Evolutionary conservation across 2,797 vertebrate species (phyloP).

Genomic region (Mycteria americana): DNA sequence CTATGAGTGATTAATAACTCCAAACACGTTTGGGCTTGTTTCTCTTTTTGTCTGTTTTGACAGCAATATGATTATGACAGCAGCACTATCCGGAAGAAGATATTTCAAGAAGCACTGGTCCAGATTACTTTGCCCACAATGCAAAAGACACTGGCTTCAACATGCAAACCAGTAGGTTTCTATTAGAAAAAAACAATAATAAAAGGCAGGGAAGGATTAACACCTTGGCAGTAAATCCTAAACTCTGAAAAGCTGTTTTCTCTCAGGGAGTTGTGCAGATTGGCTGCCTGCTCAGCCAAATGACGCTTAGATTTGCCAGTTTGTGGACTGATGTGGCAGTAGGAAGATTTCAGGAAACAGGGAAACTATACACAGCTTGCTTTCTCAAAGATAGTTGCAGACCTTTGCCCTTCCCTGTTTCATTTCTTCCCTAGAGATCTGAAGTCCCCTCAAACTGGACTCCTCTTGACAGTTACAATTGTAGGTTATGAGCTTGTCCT

Average conservation of each 20-base stretch:
- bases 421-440: neutral
- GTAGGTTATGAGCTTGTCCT: neutral
- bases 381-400: neutral
- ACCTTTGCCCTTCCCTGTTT: neutral
- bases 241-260: neutral
- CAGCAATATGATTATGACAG: conserved; percentile 97
- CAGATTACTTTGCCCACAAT: conserved; percentile 88
- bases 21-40: neutral
- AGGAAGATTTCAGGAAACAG: neutral
- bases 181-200: neutral
- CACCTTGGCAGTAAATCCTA: neutral
- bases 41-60: conserved; percentile 39
- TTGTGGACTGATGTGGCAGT: neutral
- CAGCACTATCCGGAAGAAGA: conserved; percentile 89
- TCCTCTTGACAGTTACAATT: neutral
- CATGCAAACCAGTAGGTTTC: conserved; percentile 83
- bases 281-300: neutral
- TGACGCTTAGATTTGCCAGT: neutral
- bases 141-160: conserved; percentile 83
- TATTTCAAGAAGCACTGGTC: conserved; percentile 86
- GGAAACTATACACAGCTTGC: neutral
- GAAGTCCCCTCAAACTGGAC: neutral
- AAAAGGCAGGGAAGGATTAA: neutral
- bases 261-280: rapidly evolving
- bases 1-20: neutral